Evolutionary conservation across 2,888 invertebrate species (phyloP), one percentile per base, ranked within the genome.

Genomic region (Hofmannophila pseudospretella): DNA sequence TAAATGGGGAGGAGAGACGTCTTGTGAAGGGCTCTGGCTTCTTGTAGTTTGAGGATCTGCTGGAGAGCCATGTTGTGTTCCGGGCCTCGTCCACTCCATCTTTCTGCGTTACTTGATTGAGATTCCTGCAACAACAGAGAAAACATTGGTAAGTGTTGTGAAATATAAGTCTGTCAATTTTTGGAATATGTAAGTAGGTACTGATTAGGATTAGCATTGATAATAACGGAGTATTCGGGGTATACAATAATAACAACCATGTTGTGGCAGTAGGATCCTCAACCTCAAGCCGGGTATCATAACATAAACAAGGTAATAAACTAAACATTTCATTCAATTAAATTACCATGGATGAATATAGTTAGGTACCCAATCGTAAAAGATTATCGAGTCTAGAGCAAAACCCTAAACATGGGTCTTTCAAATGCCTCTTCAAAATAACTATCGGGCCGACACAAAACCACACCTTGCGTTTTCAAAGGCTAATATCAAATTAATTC

Each of bases 51-150:
- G 60, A 96, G 91, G 76, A 97, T 96, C 85, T 97, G 96, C 76
- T 96, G 96, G 52, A 97, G 89, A 54, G 96, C 95, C 84, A 96
- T 89, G 69, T 94, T 94, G 88, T 97, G 96, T 84, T 97, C 96
- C 73, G 96, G 94, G 58, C 93, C 94, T 71, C 94, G 93, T 69
- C 96, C 93, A 64, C 92, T 92, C 96, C 96, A 96, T 89, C 93
- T 91, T 88, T 96, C 95, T 79, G 96, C 89, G 67, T 93, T 90
- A 74, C 91, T 90, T 58, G 95, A 93, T 80, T 93, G 91, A 58
- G 92, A 90, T 88, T 95, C 95, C 95, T 96, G 88, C 3, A 88
- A 89, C 76, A 85, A 81, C n/a, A 53, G 54, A 57, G n/a, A n/a
- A n/a, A n/a, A n/a, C n/a, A n/a, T n/a, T n/a, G n/a, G n/a, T n/a